phyloP scores from a whole-genome alignment of 2,113 vertebrate species.

The Pagrus major region DNA sequence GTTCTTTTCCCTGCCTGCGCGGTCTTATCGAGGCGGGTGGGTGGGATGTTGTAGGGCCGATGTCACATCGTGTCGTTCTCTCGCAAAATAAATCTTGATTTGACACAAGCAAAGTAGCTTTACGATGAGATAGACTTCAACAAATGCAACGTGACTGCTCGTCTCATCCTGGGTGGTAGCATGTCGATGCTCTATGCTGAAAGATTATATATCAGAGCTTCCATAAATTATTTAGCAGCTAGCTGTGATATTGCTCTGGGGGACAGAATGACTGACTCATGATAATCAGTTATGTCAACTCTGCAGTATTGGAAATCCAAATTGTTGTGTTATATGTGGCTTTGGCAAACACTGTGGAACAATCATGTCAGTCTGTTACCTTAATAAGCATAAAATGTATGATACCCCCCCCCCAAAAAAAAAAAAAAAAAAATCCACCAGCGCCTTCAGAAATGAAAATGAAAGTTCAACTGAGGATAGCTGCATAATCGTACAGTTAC shows the following conservation, averaged over 20 bases:
- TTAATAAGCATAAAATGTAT: conserved; percentile 3
- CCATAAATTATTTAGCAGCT: conserved; percentile 75
- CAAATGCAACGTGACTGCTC: conserved; percentile 2
- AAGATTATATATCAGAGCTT: conserved; percentile 58
- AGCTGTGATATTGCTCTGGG: conserved; percentile 60
- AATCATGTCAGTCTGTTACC: neutral
- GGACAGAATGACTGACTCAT: conserved; percentile 60
- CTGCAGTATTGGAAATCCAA: conserved; percentile 43
- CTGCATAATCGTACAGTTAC: conserved; percentile 1
- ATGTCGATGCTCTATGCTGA: conserved; percentile 26
- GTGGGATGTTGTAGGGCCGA: conserved; percentile 35
- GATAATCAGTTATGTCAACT: conserved; percentile 62
- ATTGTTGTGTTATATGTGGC: conserved; percentile 29
- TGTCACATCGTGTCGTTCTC: conserved; percentile 11
- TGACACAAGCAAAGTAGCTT: conserved; percentile 16
- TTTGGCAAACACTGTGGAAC: neutral
- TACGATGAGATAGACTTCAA: neutral
- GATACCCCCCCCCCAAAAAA: no score
- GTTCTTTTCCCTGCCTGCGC: conserved; percentile 46
- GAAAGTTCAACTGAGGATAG: conserved; percentile 8
- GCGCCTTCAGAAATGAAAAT: neutral
- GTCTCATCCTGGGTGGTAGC: conserved; percentile 37
- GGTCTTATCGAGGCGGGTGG: conserved; percentile 12
- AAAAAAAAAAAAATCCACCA: conserved; percentile 28
- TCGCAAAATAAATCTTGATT: conserved; percentile 36